Evolutionary conservation across 1,140 invertebrate species (phyloP).

Genomic region (Leptinotarsa texana): DNA sequence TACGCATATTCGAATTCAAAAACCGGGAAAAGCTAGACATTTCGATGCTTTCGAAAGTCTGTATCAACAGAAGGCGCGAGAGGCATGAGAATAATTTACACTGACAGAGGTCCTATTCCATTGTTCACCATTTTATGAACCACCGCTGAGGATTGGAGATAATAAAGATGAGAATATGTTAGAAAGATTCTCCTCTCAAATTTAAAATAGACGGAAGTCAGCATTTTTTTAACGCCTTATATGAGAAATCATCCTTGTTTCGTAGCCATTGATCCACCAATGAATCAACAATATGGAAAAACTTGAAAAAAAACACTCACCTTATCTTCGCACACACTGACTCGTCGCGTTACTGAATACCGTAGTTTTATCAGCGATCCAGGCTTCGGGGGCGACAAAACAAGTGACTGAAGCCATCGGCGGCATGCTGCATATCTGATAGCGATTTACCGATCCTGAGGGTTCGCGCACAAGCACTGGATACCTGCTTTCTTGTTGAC

Average conservation of each 20-base stretch:
- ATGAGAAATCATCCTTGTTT: background rate
- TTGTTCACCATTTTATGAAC: too few relatives aligned
- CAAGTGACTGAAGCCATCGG: conserved; percentile 45
- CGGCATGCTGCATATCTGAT: conserved; percentile 40
- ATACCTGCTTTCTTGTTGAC: conserved; percentile 38
- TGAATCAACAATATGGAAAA: background rate
- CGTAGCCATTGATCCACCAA: background rate
- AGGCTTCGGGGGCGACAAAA: conserved; percentile 40
- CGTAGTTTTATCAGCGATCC: background rate
- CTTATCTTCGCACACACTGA: background rate
- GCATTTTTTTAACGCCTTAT: too few relatives aligned
- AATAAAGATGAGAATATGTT: too few relatives aligned
- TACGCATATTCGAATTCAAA: too few relatives aligned
- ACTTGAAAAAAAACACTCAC: conserved; percentile 7
- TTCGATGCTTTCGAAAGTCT: too few relatives aligned
- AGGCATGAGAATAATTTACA: too few relatives aligned
- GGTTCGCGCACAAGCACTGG: conserved; percentile 51
- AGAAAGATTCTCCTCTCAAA: too few relatives aligned
- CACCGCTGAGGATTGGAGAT: too few relatives aligned
- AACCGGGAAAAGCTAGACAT: too few relatives aligned
- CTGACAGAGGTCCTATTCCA: too few relatives aligned
- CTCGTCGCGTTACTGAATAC: background rate
- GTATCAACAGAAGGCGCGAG: too few relatives aligned
- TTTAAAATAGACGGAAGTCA: too few relatives aligned
- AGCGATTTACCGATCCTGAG: conserved; percentile 49